Percentiles rank a stretch among this genome's conserved stretches.
Conservation (phyloP, 2,113 vertebrate genomes). For the Eolophus roseicapilla region DNA sequence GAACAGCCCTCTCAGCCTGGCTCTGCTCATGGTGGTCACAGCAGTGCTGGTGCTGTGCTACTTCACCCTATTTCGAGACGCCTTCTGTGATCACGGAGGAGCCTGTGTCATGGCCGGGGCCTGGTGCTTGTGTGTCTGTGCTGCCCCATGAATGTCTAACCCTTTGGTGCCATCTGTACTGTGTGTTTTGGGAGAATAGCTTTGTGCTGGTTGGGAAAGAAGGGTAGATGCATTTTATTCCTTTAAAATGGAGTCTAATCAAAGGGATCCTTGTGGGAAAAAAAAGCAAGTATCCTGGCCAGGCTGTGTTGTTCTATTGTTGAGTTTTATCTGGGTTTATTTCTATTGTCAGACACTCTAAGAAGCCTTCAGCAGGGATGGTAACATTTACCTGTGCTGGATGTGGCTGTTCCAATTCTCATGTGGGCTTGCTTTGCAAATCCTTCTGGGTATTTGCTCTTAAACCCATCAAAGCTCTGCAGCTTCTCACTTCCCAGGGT, state of each 20-base stretch:
- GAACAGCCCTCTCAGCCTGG: not conserved
- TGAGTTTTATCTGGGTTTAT: not conserved
- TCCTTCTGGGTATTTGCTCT: constrained; percentile 34
- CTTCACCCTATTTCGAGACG: not conserved
- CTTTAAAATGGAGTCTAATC: not conserved
- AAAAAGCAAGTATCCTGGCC: not conserved
- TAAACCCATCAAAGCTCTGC: constrained; percentile 23
- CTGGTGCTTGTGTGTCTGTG: fast-evolving
- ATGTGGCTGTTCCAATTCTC: not conserved
- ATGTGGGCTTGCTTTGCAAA: not conserved
- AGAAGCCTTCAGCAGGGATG: not conserved
- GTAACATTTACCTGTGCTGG: not conserved
- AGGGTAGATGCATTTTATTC: not conserved
- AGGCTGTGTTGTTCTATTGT: not conserved
- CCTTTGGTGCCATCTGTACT: not conserved
- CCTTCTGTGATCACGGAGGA: not conserved
- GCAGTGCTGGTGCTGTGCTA: not conserved
- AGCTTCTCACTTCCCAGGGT: constrained; percentile 16
- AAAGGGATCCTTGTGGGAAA: not conserved
- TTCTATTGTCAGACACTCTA: not conserved
- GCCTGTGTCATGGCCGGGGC: not conserved
- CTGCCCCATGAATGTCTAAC: not conserved
- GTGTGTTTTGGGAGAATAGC: not conserved
- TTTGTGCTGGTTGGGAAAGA: not conserved
- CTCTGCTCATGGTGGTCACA: not conserved